phyloP scores from a whole-genome alignment of 1,140 invertebrate genomes.

The Ceratina japonica region DNA sequence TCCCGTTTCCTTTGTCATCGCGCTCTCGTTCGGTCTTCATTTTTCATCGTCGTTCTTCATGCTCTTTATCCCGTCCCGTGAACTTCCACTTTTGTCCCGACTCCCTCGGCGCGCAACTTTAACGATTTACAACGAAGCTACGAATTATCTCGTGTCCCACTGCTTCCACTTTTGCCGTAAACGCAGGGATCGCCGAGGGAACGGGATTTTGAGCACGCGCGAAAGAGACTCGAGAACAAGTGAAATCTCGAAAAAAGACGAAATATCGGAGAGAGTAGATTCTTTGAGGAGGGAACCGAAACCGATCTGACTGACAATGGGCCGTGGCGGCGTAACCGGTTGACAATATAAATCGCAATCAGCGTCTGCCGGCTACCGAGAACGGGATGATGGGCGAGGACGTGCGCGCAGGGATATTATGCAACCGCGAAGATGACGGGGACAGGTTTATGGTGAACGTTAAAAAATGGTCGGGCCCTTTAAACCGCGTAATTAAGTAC shows the following conservation, averaged over 20 bases:
- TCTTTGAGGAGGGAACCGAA: slow-evolving; percentile 28
- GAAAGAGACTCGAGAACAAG: no score
- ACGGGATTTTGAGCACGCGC: no score
- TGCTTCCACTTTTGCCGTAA: no score
- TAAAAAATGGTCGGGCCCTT: slow-evolving; percentile 45
- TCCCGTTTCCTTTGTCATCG: neutral
- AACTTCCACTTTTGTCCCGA: neutral
- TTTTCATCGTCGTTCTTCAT: neutral
- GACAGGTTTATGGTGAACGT: slow-evolving; percentile 49
- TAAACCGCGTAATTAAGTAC: slow-evolving; percentile 48
- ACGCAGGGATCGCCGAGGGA: no score
- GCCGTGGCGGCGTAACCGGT: slow-evolving; percentile 25
- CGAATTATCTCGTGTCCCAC: no score
- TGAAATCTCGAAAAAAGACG: neutral
- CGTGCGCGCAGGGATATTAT: slow-evolving; percentile 32
- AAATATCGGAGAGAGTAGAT: neutral
- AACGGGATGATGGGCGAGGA: slow-evolving; percentile 53
- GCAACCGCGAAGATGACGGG: slow-evolving; percentile 32
- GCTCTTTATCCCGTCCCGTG: no score
- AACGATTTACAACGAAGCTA: neutral
- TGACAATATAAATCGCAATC: slow-evolving; percentile 74
- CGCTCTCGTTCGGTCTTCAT: slow-evolving; percentile 4
- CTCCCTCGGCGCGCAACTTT: neutral
- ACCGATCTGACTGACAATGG: slow-evolving; percentile 62
- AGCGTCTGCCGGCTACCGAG: slow-evolving; percentile 52